Percentiles rank a stretch among this genome's conserved stretches.
Evolutionary conservation across 2,113 vertebrate genomes (phyloP).

Genomic region (Climacteris rufus): DNA sequence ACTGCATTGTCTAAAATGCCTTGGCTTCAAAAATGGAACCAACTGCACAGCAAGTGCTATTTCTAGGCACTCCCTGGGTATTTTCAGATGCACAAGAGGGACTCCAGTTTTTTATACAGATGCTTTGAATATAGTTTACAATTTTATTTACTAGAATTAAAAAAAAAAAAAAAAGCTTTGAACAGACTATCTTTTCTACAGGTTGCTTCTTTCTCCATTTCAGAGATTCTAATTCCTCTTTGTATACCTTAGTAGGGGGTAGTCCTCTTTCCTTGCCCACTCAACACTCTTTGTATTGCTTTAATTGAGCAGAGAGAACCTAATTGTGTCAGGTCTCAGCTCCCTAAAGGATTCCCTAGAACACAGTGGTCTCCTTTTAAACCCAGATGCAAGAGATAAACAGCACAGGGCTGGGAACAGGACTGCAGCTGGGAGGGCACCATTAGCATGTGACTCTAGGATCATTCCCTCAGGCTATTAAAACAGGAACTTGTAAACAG

Average conservation of each 20-base stretch:
- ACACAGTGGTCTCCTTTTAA: not conserved
- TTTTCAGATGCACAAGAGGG: not conserved
- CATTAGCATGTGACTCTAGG: not conserved
- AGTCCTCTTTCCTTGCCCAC: not conserved
- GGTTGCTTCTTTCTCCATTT: not conserved
- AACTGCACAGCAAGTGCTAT: not conserved
- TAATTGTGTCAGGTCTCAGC: not conserved
- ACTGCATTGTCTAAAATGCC: not conserved
- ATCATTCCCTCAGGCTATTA: not conserved
- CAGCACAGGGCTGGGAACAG: not conserved
- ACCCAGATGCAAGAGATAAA: not conserved
- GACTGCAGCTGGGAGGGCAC: not conserved
- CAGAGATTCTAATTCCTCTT: not conserved
- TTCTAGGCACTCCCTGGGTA: not conserved
- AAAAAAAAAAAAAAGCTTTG: not conserved
- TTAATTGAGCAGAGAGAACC: not conserved
- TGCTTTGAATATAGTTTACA: not conserved
- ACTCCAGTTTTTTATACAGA: not conserved
- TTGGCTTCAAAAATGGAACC: not conserved
- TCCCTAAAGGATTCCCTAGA: not conserved
- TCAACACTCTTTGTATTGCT: not conserved
- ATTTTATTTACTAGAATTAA: not conserved
- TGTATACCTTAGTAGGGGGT: not conserved
- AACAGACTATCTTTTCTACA: not conserved
- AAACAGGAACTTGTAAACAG: not conserved